Percentiles rank a stretch among this genome's conserved stretches.
Conservation (phyloP, 2,888 invertebrate genomes). For the Thera obeliscata region DNA sequence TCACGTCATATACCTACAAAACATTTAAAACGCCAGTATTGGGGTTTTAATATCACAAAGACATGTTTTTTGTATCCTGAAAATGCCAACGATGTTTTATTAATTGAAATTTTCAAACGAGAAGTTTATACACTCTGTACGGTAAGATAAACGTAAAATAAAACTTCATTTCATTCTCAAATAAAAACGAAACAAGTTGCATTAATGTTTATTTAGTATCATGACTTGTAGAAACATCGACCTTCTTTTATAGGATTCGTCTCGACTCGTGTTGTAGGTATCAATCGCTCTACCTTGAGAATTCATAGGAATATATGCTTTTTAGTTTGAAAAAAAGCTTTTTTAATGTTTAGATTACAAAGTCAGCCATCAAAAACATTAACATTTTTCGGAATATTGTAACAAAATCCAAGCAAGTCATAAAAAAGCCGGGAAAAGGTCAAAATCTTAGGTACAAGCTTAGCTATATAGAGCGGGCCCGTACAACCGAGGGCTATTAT, state of each 20-base stretch:
- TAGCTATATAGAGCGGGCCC: slow-evolving; percentile 15
- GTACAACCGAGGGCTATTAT: slow-evolving; percentile 18
- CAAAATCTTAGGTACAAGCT: slow-evolving; percentile 17
- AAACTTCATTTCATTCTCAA: not conserved
- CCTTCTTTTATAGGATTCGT: not conserved
- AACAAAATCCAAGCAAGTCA: not conserved
- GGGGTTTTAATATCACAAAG: too few relatives aligned
- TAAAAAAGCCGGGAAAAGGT: slow-evolving; percentile 4
- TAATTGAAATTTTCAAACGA: too few relatives aligned
- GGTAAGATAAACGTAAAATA: not conserved
- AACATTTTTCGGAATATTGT: not conserved
- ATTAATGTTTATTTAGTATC: slow-evolving; percentile 10
- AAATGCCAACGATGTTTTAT: too few relatives aligned
- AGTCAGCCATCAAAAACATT: not conserved
- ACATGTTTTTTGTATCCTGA: too few relatives aligned
- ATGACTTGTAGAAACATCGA: slow-evolving; percentile 11
- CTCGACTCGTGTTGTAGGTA: too few relatives aligned
- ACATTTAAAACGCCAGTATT: too few relatives aligned
- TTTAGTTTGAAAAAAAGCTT: not conserved
- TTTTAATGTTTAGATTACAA: not conserved
- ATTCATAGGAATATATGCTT: too few relatives aligned
- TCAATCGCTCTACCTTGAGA: too few relatives aligned
- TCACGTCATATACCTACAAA: too few relatives aligned
- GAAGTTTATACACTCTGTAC: too few relatives aligned
- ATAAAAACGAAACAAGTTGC: slow-evolving; percentile 10